A percentile compares a stretch with the other conserved stretches of the same genome.
Conservation (phyloP, 1,140 invertebrate species). For the Neomicropteryx cornuta region DNA sequence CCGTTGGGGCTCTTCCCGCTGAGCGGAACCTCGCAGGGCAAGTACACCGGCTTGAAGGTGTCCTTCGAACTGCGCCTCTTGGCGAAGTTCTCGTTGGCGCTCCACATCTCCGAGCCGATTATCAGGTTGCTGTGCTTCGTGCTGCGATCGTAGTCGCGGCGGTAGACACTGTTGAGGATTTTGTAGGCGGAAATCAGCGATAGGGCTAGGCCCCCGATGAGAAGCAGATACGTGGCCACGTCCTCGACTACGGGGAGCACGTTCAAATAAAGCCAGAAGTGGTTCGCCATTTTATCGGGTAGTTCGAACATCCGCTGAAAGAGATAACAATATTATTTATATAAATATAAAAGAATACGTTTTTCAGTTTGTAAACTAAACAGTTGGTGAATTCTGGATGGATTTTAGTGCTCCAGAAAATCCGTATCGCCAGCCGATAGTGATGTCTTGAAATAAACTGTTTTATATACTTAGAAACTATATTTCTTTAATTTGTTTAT, state of each 20-base stretch:
- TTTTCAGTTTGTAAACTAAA: constrained; percentile 1
- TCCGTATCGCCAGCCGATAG: background rate
- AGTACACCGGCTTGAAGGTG: constrained; percentile 19
- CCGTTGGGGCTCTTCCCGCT: constrained; percentile 12
- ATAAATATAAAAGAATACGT: constrained; percentile 6
- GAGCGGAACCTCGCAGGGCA: constrained; percentile 29
- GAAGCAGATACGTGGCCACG: constrained; percentile 43
- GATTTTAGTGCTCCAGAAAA: no score
- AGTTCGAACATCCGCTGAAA: constrained; percentile 57
- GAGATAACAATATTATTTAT: constrained; percentile 15
- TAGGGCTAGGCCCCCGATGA: constrained; percentile 38
- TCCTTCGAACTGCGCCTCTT: constrained; percentile 10
- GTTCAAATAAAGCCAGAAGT: constrained; percentile 63
- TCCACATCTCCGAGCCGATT: constrained; percentile 20
- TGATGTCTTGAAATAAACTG: constrained; percentile 3
- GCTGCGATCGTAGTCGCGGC: constrained; percentile 20
- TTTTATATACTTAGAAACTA: constrained; percentile 1
- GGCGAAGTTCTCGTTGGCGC: constrained; percentile 16
- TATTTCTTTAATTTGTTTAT: background rate
- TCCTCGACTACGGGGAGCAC: constrained; percentile 49
- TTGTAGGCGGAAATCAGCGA: constrained; percentile 23
- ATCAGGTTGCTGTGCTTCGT: constrained; percentile 17
- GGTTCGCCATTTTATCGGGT: constrained; percentile 43
- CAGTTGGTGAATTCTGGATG: no score
- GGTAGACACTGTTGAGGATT: constrained; percentile 29